phyloP scores from a whole-genome alignment of 2,888 invertebrate genomes.

The Tridacna gigas region DNA sequence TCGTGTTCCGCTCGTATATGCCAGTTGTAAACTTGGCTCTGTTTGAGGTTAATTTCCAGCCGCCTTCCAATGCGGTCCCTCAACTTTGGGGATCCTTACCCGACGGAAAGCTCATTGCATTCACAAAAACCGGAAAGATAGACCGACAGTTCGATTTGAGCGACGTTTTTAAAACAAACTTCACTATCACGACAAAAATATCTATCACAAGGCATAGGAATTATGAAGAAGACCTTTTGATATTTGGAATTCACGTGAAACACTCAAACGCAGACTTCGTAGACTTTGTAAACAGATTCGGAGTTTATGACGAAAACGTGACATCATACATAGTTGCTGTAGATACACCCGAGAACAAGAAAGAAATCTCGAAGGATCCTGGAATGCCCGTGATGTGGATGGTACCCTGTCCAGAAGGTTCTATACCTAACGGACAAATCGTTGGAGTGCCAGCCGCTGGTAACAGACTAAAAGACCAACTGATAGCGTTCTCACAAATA shows the following conservation, averaged over 20 bases:
- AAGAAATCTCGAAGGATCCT: background rate
- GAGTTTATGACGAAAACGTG: slow-evolving; percentile 18
- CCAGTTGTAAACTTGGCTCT: slow-evolving; percentile 53
- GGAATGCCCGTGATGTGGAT: slow-evolving; percentile 55
- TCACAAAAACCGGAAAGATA: slow-evolving; percentile 40
- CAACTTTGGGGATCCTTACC: slow-evolving; percentile 53
- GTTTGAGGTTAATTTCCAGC: slow-evolving; percentile 43
- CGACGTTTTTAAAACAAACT: slow-evolving; percentile 42
- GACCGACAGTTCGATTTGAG: slow-evolving; percentile 41
- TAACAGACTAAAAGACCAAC: slow-evolving; percentile 26
- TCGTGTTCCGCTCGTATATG: slow-evolving; percentile 48
- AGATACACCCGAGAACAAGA: slow-evolving; percentile 51
- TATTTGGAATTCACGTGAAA: slow-evolving; percentile 50
- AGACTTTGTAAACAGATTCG: slow-evolving; percentile 4
- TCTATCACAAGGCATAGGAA: slow-evolving; percentile 18
- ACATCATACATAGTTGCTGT: slow-evolving; percentile 40
- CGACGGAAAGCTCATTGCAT: slow-evolving; percentile 48
- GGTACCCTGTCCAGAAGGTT: slow-evolving; percentile 61
- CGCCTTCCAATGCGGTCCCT: slow-evolving; percentile 39
- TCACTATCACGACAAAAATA: slow-evolving; percentile 58
- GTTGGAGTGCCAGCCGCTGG: slow-evolving; percentile 47
- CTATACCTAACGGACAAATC: slow-evolving; percentile 60
- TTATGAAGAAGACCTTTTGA: slow-evolving; percentile 50
- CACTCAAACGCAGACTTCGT: slow-evolving; percentile 31
- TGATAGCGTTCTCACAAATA: slow-evolving; percentile 48